Evolutionary conservation across 2,888 invertebrate genomes (phyloP).

Genomic region (Nematopogon swammerdamellus): DNA sequence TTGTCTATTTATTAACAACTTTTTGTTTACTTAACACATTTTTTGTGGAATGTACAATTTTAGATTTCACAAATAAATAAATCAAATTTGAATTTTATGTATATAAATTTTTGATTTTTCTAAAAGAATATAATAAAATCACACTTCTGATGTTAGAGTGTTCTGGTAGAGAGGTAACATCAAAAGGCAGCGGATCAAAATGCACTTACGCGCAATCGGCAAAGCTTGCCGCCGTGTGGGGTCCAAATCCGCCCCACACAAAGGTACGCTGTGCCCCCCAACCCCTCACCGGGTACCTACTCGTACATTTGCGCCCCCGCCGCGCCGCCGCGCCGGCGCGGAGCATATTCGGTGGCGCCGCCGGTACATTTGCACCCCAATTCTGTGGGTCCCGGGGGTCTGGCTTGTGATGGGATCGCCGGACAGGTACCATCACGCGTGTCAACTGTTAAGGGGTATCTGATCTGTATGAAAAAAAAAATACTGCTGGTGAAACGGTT

Average conservation of each 20-base stretch:
- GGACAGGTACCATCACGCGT: not conserved
- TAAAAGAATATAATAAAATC: too few species aligned
- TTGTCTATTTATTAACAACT: too few species aligned
- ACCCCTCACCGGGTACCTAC: not conserved
- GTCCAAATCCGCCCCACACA: not conserved
- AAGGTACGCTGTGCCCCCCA: not conserved
- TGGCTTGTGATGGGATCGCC: not conserved
- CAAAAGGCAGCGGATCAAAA: not conserved
- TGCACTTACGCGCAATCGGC: not conserved
- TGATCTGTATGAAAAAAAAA: too few species aligned
- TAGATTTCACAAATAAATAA: too few species aligned
- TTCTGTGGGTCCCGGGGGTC: not conserved
- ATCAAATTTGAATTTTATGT: too few species aligned
- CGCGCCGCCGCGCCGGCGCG: too few species aligned
- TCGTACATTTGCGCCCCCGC: not conserved
- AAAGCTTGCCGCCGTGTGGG: not conserved
- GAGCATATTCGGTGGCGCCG: too few species aligned
- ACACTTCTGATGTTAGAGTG: too few species aligned
- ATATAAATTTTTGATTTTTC: too few species aligned
- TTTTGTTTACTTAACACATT: too few species aligned
- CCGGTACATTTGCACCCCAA: not conserved
- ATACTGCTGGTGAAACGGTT: too few species aligned
- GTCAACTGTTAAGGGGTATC: not conserved
- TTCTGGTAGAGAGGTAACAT: not conserved
- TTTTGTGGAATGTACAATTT: too few species aligned